Evolutionary conservation across 2,113 vertebrate genomes (phyloP).

Genomic region (Coracopsis vasa): DNA sequence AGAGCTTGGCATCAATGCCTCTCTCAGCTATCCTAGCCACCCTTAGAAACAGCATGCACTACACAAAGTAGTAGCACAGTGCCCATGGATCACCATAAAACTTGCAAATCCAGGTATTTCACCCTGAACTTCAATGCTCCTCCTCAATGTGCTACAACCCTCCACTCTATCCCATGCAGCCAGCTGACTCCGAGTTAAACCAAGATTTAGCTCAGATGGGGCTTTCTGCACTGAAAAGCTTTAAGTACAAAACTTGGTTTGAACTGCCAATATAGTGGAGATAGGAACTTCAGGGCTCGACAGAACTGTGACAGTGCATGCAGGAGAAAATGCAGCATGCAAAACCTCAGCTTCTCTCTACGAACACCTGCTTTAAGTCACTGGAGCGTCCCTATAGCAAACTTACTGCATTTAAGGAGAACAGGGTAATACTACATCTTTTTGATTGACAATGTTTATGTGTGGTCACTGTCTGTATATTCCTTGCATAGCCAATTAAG

Average conservation of each 20-base stretch:
- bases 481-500: neutral
- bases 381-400: neutral
- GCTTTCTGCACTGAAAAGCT: neutral
- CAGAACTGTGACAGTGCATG: accelerated
- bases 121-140: neutral
- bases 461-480: neutral
- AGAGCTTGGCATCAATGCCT: neutral
- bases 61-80: neutral
- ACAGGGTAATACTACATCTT: neutral
- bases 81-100: neutral
- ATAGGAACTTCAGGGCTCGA: neutral
- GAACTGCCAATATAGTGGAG: neutral
- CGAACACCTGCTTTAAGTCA: neutral
- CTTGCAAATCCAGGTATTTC: neutral
- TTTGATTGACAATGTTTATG: neutral
- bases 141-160: neutral
- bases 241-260: neutral
- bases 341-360: neutral
- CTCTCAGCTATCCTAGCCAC: neutral
- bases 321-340: neutral
- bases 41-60: neutral
- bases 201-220: neutral
- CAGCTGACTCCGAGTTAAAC: neutral
- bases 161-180: neutral
- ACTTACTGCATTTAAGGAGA: neutral